Base-by-base conservation (phyloP, 2,113 vertebrate genomes). In the Rhynchomys soricoides region DNA sequence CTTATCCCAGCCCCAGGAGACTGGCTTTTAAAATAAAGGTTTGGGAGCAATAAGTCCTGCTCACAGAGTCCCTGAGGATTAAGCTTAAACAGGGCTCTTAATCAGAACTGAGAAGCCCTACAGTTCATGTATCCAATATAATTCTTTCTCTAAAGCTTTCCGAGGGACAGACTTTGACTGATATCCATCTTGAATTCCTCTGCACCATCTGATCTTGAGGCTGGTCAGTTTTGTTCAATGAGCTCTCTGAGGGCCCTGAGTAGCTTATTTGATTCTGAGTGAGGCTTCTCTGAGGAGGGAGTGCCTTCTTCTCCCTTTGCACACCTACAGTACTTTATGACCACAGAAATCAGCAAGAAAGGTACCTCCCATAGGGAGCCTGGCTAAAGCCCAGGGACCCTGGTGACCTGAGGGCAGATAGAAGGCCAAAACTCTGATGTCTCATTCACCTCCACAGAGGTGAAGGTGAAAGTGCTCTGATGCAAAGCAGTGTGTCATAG, bases 401-500 rank as follows among this genome's bases (percentile, higher is more conserved):
- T 88, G 85, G 9, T 64, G 48, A 17, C 62, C 31, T 48, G 37
- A 40, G 37, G 37, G 37, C 37, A 55, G 4, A 34, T 52, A 43
- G 50, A 55, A 40, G 13, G n/a, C 21, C 37, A 71, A 55, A 88
- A 7, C 22, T 6, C 79, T 78, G 21, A 59, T 37, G 45, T 11
- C 31, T 6, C 1, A 0, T 52, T 34, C 43, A 50, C 21, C 15
- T 13, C 24, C 81, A 21, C 5, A 10, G 77, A 70, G 29, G 8
- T 59, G 21, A 59, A 22, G 57, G 21, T 59, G 21, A 22, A 59
- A 22, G 57, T 59, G 57, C 57, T 21, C 15, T 0, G 48, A 40
- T 2, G 0, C 71, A 64, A 15, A 13, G 0, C 4, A 19, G 2
- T 26, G 26, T n/a, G 29, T 29, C 70, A 1, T 24, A 29, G 0